Evolutionary conservation across 1,140 invertebrate genomes (phyloP).

Genomic region (Bombus pascuorum): DNA sequence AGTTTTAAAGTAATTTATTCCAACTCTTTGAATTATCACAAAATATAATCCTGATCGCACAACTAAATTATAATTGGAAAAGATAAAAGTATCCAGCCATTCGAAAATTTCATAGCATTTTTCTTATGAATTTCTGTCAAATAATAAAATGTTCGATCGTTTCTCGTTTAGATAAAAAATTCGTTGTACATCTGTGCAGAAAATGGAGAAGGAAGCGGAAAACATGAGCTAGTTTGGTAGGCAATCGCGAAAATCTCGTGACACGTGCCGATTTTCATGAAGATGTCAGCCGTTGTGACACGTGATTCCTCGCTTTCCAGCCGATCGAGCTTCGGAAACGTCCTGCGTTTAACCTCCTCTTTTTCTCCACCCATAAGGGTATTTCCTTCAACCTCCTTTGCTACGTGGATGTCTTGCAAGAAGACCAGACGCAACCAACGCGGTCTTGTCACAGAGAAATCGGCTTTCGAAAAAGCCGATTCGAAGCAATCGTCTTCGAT

Average conservation of each 20-base stretch:
- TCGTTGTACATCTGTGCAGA: not conserved
- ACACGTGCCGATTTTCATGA: slow-evolving; percentile 65
- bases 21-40: too few relatives aligned
- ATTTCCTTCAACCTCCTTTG: slow-evolving; percentile 14
- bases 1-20: too few relatives aligned
- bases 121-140: too few relatives aligned
- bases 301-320: slow-evolving; percentile 48
- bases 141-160: too few relatives aligned
- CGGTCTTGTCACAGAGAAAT: slow-evolving; percentile 23
- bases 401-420: slow-evolving; percentile 29
- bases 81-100: too few relatives aligned
- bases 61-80: too few relatives aligned
- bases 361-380: not conserved
- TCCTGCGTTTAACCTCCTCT: slow-evolving; percentile 23
- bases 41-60: too few relatives aligned
- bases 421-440: not conserved
- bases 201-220: slow-evolving; percentile 6
- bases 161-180: not conserved
- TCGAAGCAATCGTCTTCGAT: slow-evolving; percentile 23
- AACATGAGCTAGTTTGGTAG: not conserved
- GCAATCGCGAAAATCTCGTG: slow-evolving; percentile 23
- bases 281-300: slow-evolving; percentile 26
- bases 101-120: too few relatives aligned
- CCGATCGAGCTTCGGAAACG: slow-evolving; percentile 37
- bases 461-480: slow-evolving; percentile 37